phyloP scores from a whole-genome alignment of 1,140 invertebrate genomes.

The Saccostrea cuccullata region DNA sequence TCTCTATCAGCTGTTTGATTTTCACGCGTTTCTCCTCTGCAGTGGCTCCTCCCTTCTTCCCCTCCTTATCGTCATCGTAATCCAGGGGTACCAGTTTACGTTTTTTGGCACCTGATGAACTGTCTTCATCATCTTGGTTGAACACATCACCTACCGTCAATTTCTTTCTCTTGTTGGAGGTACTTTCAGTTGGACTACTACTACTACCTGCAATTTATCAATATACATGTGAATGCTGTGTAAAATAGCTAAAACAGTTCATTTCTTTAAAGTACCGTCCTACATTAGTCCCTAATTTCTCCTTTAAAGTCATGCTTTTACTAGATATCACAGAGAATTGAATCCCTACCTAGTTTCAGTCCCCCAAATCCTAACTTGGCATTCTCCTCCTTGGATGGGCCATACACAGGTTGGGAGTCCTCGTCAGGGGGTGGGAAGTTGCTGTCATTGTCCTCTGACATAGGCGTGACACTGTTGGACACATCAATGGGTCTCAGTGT shows the following conservation, averaged over 20 bases:
- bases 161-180: conserved; percentile 83
- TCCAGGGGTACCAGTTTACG: conserved; percentile 89
- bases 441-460: conserved; percentile 63
- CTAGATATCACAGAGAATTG: background rate
- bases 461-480: conserved; percentile 56
- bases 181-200: conserved; percentile 58
- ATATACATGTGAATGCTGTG: background rate
- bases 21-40: conserved; percentile 95
- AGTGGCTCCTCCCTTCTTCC: conserved; percentile 76
- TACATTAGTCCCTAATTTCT: background rate
- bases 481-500: conserved; percentile 67
- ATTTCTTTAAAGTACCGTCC: background rate
- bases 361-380: conserved; percentile 69
- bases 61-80: conserved; percentile 79
- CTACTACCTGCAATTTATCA: conserved; percentile 50
- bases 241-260: background rate
- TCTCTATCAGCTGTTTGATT: conserved; percentile 98
- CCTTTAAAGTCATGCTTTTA: background rate
- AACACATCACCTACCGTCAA: conserved; percentile 93
- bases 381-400: conserved; percentile 66
- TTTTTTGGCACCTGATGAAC: conserved; percentile 83
- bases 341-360: conserved; percentile 69
- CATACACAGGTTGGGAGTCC: conserved; percentile 60
- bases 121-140: conserved; percentile 92
- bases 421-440: conserved; percentile 55